Evolutionary conservation across 2,888 invertebrate species (phyloP), one percentile per base, ranked within the genome.

Genomic region (Priocnemis perturbator): DNA sequence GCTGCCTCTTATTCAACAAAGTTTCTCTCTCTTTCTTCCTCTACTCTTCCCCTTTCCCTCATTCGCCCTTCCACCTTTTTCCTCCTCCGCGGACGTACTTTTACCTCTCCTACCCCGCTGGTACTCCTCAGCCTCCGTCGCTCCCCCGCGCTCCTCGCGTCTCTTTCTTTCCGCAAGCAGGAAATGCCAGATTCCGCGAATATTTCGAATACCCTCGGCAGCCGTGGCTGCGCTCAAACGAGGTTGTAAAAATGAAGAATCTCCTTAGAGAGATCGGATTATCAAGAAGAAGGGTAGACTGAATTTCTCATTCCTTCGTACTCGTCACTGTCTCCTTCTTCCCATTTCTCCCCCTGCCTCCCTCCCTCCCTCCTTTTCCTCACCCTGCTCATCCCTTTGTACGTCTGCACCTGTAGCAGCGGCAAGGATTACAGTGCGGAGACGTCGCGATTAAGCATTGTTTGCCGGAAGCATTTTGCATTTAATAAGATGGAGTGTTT

Each of bases 371-470:
- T 17, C 56, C 64, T 58, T 60, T 64, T 58, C 63, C 45, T 67
- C 67, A 45, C 37, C 23, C 63, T n/a, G 30, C 17, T 17, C 21
- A 2, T 53, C 50, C 5, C 53, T 20, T 53, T 53, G 26, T 26
- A 50, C 19, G n/a, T 50, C 17, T 5, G 50, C 50, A 19, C 50
- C 50, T 23, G n/a, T 56, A 64, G 62, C 48, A 68, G 57, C 58
- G 60, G 57, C 58, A 58, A 53, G 71, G 75, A 76, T 74, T 75
- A 77, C 76, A 74, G 64, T 63, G 71, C 60, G 65, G 50, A 58
- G 73, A 71, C 73, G 76, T 77, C 69, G 62, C 78, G 79, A 83
- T 81, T 79, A 77, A 82, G 77, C 80, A 81, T 83, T 81, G 79
- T 82, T 81, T 70, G 75, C 75, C 64, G 58, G 60, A 60, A 74